phyloP scores from a whole-genome alignment of 2,797 vertebrate genomes.

The Pseudochirops cupreus region DNA sequence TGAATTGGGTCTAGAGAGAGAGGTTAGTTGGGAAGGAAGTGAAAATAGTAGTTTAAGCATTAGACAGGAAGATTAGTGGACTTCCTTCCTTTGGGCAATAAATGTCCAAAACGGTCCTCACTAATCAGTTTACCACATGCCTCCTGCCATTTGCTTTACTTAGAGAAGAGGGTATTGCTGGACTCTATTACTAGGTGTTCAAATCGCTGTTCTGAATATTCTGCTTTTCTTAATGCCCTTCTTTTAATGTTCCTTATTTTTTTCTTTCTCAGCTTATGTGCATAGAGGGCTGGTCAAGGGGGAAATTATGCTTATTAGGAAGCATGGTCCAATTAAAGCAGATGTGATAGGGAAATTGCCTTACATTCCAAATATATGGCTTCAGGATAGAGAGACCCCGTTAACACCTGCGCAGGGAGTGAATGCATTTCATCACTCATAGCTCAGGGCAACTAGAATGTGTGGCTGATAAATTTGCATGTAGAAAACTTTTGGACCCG shows the following conservation, averaged over 20 bases:
- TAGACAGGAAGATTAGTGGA: slow-evolving; percentile 75
- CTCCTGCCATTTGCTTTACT: slow-evolving; percentile 73
- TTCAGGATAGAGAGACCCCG: slow-evolving; percentile 65
- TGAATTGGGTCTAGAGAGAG: slow-evolving; percentile 74
- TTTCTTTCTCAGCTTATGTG: slow-evolving; percentile 54
- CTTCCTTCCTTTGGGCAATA: slow-evolving; percentile 74
- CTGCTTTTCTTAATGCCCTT: slow-evolving; percentile 57
- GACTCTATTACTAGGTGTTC: slow-evolving; percentile 63
- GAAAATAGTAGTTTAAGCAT: slow-evolving; percentile 72
- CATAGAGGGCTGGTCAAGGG: slow-evolving; percentile 68
- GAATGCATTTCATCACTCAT: slow-evolving; percentile 64
- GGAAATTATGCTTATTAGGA: slow-evolving; percentile 68
- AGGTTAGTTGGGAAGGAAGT: slow-evolving; percentile 79
- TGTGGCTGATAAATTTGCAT: slow-evolving; percentile 66
- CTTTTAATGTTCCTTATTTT: slow-evolving; percentile 66
- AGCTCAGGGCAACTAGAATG: slow-evolving; percentile 69
- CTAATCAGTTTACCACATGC: slow-evolving; percentile 78
- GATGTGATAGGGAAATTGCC: slow-evolving; percentile 77
- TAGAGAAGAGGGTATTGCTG: slow-evolving; percentile 65
- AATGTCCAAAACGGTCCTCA: slow-evolving; percentile 70
- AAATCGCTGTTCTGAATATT: slow-evolving; percentile 60
- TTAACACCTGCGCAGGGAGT: slow-evolving; percentile 65
- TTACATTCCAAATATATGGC: slow-evolving; percentile 82
- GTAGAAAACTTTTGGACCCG: slow-evolving; percentile 51
- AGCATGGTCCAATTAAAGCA: slow-evolving; percentile 72